Percentiles rank a stretch among this genome's conserved stretches.
Conservation (phyloP, 1,140 invertebrate species). For the Rhynchophorus ferrugineus region DNA sequence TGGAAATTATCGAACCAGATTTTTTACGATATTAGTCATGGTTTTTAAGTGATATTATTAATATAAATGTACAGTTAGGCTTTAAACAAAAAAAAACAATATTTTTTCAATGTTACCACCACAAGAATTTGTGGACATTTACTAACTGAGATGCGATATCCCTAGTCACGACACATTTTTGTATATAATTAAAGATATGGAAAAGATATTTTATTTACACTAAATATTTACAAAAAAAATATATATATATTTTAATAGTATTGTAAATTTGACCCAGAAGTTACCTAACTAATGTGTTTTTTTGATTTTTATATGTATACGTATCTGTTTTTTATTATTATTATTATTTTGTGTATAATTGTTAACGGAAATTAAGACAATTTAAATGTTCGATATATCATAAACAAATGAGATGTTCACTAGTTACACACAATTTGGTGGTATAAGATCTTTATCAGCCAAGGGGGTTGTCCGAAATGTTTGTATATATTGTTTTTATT, state of each 20-base stretch:
- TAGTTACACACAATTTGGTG: no score
- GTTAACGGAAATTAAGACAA: constrained; percentile 13
- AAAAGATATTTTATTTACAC: constrained; percentile 35
- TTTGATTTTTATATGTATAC: constrained; percentile 19
- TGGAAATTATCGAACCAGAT: constrained; percentile 22
- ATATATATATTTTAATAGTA: constrained; percentile 30
- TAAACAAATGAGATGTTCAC: no score
- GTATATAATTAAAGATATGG: constrained; percentile 30
- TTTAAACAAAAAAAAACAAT: constrained; percentile 26
- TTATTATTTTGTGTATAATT: constrained; percentile 8
- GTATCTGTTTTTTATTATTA: constrained; percentile 20
- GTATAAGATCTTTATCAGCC: no score
- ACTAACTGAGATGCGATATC: constrained; percentile 34
- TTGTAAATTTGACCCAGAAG: constrained; percentile 25
- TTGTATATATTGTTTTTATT: no score
- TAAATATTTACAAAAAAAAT: constrained; percentile 27
- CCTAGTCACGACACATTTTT: constrained; percentile 37
- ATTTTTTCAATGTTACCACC: constrained; percentile 38
- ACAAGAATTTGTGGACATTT: constrained; percentile 24
- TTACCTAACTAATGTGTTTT: constrained; percentile 19
- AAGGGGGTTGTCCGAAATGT: no score
- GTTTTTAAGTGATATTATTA: constrained; percentile 27
- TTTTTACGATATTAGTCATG: constrained; percentile 16
- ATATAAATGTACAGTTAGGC: constrained; percentile 27
- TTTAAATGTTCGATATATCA: no score